Conservation (phyloP, 2,888 invertebrate species). For the Blastobasis lacticolella region DNA sequence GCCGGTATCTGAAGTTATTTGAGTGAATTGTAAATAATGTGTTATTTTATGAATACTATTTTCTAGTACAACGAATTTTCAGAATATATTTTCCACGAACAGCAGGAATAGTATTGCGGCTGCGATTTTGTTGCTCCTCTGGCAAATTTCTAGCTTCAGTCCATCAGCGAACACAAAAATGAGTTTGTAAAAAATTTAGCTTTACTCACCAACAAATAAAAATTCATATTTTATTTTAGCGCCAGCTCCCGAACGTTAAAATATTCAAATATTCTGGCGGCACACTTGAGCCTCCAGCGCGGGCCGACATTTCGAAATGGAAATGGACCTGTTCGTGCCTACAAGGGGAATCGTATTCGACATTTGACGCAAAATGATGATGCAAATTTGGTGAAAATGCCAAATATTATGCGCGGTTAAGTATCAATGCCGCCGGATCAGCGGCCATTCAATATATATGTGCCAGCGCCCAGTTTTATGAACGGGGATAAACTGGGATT, state of each 20-base stretch:
- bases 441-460: slow-evolving; percentile 10
- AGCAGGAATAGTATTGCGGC: too few species aligned
- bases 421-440: slow-evolving; percentile 36
- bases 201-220: slow-evolving; percentile 28
- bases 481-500: not conserved
- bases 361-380: slow-evolving; percentile 56
- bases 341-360: slow-evolving; percentile 56
- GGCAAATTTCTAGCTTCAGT: not conserved
- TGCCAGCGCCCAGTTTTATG: not conserved
- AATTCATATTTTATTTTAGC: slow-evolving; percentile 50
- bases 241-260: slow-evolving; percentile 47
- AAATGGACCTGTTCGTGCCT: slow-evolving; percentile 57
- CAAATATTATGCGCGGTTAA: slow-evolving; percentile 45
- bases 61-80: too few species aligned
- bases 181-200: slow-evolving; percentile 2
- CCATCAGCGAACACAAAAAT: not conserved
- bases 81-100: too few species aligned
- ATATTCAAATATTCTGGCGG: slow-evolving; percentile 66
- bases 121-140: too few species aligned
- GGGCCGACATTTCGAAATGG: slow-evolving; percentile 60
- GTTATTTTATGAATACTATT: too few species aligned
- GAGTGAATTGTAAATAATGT: too few species aligned
- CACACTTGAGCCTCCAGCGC: slow-evolving; percentile 55
- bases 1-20: too few species aligned
- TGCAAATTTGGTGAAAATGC: slow-evolving; percentile 50